phyloP scores from a whole-genome alignment of 2,888 invertebrate genomes.

The Brassicogethes aeneus region DNA sequence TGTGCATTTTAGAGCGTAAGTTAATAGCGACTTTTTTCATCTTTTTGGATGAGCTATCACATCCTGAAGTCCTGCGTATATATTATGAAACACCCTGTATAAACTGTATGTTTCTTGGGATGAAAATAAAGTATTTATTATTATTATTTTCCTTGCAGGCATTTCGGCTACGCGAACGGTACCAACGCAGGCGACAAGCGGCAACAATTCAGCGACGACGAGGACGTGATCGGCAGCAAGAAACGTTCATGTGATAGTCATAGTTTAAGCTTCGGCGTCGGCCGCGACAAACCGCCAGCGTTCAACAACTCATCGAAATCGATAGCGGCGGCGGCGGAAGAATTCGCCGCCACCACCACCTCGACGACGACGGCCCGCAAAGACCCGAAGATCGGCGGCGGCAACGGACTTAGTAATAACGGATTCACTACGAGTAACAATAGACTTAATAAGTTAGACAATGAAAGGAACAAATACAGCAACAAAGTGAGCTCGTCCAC shows the following conservation, averaged over 20 bases:
- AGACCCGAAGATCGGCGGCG: slow-evolving; percentile 14
- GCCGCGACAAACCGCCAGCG: slow-evolving; percentile 29
- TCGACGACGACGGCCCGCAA: slow-evolving; percentile 10
- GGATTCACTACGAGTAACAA: background rate
- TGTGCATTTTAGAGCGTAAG: too few relatives aligned
- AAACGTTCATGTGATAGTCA: slow-evolving; percentile 38
- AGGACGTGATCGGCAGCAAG: slow-evolving; percentile 20
- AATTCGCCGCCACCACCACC: background rate
- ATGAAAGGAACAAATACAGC: slow-evolving; percentile 19
- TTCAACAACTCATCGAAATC: slow-evolving; percentile 10
- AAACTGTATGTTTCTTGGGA: too few relatives aligned
- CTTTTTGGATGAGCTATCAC: too few relatives aligned
- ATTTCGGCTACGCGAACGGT: slow-evolving; percentile 23
- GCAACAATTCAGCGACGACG: slow-evolving; percentile 29
- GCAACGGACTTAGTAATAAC: slow-evolving; percentile 4
- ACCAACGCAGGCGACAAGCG: slow-evolving; percentile 32
- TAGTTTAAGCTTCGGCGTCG: slow-evolving; percentile 33
- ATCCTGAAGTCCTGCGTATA: too few relatives aligned
- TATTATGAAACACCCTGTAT: too few relatives aligned
- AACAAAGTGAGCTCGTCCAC: slow-evolving; percentile 12
- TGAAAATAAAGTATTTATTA: too few relatives aligned
- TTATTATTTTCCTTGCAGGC: too few relatives aligned
- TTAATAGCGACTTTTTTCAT: too few relatives aligned
- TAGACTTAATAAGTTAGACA: slow-evolving; percentile 11
- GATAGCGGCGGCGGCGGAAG: slow-evolving; percentile 11